Evolutionary conservation across 2,113 vertebrate genomes (phyloP).

Genomic region (Pagrus major): DNA sequence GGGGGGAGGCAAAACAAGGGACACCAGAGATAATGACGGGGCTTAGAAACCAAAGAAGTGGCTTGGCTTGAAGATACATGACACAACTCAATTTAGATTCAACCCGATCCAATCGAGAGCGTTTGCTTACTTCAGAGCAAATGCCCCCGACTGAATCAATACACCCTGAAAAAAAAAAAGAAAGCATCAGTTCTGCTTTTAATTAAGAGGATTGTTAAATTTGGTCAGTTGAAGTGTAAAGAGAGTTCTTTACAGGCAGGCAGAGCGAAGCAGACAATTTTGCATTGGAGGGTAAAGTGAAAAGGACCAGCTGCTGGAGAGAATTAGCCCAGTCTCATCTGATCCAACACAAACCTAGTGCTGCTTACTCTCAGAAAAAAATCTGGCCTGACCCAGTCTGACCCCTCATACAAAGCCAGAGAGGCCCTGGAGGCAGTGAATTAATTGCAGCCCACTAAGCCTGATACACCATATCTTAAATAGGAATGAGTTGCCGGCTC

Average conservation of each 20-base stretch:
- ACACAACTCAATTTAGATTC: slow-evolving; percentile 74
- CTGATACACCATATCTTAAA: slow-evolving; percentile 81
- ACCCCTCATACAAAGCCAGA: slow-evolving; percentile 84
- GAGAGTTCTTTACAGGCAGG: slow-evolving; percentile 78
- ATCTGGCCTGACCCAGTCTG: slow-evolving; percentile 84
- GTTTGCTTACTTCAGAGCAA: slow-evolving; percentile 65
- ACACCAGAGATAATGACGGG: slow-evolving; percentile 71
- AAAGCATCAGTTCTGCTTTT: slow-evolving; percentile 73
- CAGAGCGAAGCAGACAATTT: slow-evolving; percentile 79
- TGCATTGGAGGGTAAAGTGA: slow-evolving; percentile 82
- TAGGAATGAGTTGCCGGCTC: slow-evolving; percentile 66
- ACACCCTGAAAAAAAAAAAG: slow-evolving; percentile 55
- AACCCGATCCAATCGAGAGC: slow-evolving; percentile 46
- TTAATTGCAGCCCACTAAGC: slow-evolving; percentile 84
- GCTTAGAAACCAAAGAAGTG: slow-evolving; percentile 68
- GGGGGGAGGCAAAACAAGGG: slow-evolving; percentile 51
- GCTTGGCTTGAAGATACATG: slow-evolving; percentile 68
- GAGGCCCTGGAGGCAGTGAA: slow-evolving; percentile 84
- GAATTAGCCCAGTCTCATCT: slow-evolving; percentile 82
- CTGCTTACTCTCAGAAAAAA: slow-evolving; percentile 80
- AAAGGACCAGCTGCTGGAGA: slow-evolving; percentile 85
- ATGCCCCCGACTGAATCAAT: slow-evolving; percentile 70
- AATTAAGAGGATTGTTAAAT: slow-evolving; percentile 82
- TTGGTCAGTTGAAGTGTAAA: slow-evolving; percentile 77
- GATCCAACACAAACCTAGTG: slow-evolving; percentile 83